Percentiles rank a stretch among this genome's conserved stretches.
These are phyloP conservation scores for Microcebus jonahi DNA, from an alignment of 2,113 vertebrate species.

Conservation along the genomic window DNA sequence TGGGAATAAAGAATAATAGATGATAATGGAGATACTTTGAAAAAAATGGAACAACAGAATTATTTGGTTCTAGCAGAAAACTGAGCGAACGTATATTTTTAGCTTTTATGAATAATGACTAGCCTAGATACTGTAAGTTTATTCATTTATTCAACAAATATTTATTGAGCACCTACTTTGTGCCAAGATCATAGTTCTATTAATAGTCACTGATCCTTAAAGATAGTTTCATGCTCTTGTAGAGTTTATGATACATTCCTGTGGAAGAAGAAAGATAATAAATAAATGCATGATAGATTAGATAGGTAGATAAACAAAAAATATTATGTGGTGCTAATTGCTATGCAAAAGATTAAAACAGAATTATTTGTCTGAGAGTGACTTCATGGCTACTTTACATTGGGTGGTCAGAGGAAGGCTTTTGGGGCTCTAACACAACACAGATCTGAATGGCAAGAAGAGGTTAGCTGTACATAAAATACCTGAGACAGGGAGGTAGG, in stretches of 20 bases:
- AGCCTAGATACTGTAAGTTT: not conserved
- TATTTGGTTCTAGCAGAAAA: not conserved
- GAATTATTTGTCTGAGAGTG: not conserved
- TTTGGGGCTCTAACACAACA: not conserved
- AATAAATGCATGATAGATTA: not conserved
- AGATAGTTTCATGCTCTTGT: not conserved
- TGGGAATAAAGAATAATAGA: not conserved
- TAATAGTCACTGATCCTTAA: not conserved
- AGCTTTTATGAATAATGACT: not conserved
- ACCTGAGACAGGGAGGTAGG: too few relatives aligned
- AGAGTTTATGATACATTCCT: not conserved
- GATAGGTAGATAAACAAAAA: not conserved
- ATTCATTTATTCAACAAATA: slow-evolving; percentile 17
- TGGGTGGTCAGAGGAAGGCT: not conserved
- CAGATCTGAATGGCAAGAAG: not conserved
- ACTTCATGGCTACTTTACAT: not conserved
- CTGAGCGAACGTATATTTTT: not conserved
- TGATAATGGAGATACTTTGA: not conserved
- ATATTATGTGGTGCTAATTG: not conserved
- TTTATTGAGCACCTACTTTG: not conserved
- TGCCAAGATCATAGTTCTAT: not conserved
- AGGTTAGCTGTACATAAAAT: not conserved
- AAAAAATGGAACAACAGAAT: not conserved
- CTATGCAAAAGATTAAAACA: not conserved
- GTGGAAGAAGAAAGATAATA: not conserved